Conservation (phyloP, 2,113 vertebrate species). For the Psettodes erumei region DNA sequence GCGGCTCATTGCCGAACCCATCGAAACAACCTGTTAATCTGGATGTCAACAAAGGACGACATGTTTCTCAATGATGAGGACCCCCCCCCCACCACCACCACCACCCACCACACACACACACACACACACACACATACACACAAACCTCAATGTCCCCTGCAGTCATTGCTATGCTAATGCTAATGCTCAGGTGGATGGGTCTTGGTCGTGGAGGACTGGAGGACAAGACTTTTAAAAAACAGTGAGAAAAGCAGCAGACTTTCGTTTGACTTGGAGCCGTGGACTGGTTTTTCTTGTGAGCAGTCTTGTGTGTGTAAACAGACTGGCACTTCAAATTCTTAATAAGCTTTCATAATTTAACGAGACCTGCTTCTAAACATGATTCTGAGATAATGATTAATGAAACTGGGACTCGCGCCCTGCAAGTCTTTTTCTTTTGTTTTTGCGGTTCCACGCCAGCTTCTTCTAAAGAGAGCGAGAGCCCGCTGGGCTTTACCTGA, state of each 20-base stretch:
- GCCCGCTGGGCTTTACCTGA: constrained; percentile 4
- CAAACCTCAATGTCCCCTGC: neutral
- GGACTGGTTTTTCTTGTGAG: too few species aligned
- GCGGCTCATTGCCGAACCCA: constrained; percentile 45
- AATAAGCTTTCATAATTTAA: too few species aligned
- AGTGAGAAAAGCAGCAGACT: neutral
- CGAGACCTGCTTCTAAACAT: too few species aligned
- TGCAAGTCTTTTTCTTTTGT: neutral
- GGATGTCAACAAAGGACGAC: constrained; percentile 72
- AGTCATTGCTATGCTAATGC: constrained; percentile 73
- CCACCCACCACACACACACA: too few species aligned
- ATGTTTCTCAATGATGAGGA: constrained; percentile 67
- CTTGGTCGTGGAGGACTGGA: neutral
- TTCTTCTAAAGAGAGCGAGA: neutral
- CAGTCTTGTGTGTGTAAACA: too few species aligned
- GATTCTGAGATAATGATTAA: too few species aligned
- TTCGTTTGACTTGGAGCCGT: neutral
- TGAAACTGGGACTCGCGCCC: too few species aligned
- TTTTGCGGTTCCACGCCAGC: neutral
- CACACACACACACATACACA: too few species aligned
- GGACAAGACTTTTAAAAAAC: neutral
- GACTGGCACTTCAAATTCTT: too few species aligned
- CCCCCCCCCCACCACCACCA: neutral
- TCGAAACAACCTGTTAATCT: constrained; percentile 78
- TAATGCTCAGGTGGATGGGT: constrained; percentile 54